A percentile compares a stretch with the other conserved stretches of the same genome.
Evolutionary conservation across 2,797 vertebrate genomes (phyloP).

Genomic region (Lophius americanus): DNA sequence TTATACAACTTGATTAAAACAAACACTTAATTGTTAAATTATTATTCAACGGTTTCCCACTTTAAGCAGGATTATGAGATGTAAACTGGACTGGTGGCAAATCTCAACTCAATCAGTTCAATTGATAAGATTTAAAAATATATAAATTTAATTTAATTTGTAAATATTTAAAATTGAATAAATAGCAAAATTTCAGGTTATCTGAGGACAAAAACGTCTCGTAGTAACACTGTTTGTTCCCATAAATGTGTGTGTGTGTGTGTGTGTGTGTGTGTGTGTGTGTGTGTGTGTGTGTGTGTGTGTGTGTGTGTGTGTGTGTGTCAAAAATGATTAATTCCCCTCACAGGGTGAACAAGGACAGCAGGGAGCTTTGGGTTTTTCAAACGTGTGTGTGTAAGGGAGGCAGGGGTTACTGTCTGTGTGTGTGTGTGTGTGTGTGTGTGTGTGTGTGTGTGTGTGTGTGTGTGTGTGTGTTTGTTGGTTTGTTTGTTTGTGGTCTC

Average conservation of each 20-base stretch:
- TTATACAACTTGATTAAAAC: too few species aligned
- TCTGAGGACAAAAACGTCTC: constrained; percentile 14
- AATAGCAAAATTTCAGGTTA: not conserved
- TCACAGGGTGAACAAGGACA: constrained; percentile 41
- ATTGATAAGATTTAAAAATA: too few species aligned
- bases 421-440: constrained; percentile 34
- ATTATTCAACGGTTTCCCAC: too few species aligned
- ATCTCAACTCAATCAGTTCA: too few species aligned
- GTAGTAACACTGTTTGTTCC: too few species aligned
- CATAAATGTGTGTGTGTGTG: not conserved
- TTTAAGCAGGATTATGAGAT: too few species aligned
- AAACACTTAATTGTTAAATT: too few species aligned
- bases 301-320: not conserved
- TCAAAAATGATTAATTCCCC: constrained; percentile 48
- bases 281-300: constrained; percentile 6
- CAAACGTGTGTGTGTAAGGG: constrained; percentile 25
- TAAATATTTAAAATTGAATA: not conserved
- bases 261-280: not conserved
- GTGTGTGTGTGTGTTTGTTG: not conserved
- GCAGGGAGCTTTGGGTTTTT: constrained; percentile 33
- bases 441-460: constrained; percentile 22
- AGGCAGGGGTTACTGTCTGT: constrained; percentile 23
- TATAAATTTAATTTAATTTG: too few species aligned
- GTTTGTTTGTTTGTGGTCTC: constrained; percentile 37
- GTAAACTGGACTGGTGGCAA: too few species aligned